Conservation (phyloP, 2,888 invertebrate species). For the Lasioglossum vierecki region DNA sequence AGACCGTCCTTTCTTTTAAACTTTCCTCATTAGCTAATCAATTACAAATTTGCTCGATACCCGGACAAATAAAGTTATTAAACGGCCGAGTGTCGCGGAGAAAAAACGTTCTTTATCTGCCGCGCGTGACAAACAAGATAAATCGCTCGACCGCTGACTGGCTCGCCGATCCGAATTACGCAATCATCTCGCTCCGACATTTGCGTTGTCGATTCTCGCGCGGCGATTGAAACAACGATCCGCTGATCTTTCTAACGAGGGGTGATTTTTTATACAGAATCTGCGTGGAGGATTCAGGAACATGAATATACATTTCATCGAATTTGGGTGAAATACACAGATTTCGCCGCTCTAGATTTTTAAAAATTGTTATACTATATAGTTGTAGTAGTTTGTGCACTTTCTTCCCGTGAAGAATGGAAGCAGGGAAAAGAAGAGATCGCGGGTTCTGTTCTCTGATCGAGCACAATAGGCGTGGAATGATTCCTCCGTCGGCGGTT, state of each 20-base stretch:
- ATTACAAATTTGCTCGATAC: constrained; percentile 57
- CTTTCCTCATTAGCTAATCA: constrained; percentile 54
- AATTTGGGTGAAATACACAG: too few relatives aligned
- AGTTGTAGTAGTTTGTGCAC: too few relatives aligned
- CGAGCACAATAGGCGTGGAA: neutral
- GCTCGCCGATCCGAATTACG: constrained; percentile 21
- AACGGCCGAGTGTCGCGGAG: constrained; percentile 33
- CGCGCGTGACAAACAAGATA: constrained; percentile 62
- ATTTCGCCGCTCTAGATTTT: too few relatives aligned
- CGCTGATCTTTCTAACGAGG: neutral
- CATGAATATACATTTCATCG: too few relatives aligned
- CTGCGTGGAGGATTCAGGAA: neutral
- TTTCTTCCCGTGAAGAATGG: neutral
- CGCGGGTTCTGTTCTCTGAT: neutral
- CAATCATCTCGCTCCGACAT: constrained; percentile 16
- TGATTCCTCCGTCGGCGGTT: constrained; percentile 12
- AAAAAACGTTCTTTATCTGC: constrained; percentile 44
- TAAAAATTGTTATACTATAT: too few relatives aligned
- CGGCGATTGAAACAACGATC: neutral
- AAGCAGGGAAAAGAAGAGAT: neutral
- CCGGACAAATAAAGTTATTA: constrained; percentile 42
- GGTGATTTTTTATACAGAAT: neutral
- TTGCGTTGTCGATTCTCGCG: neutral
- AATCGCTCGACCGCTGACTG: constrained; percentile 28
- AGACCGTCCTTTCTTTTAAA: constrained; percentile 6